Evolutionary conservation across 2,888 invertebrate genomes (phyloP).

Genomic region (Synanthedon myopaeformis): DNA sequence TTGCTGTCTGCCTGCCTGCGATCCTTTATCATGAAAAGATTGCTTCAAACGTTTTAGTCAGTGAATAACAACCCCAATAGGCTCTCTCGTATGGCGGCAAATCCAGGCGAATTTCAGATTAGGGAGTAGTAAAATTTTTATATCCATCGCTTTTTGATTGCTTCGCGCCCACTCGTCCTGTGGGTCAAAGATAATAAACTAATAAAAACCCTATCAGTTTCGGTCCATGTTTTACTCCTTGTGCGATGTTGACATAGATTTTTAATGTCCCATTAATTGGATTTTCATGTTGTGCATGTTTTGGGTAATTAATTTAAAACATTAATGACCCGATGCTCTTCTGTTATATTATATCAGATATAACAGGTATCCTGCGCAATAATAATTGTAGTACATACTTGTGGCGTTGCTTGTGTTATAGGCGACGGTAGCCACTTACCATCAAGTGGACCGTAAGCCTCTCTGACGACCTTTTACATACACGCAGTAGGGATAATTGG

Average conservation of each 20-base stretch:
- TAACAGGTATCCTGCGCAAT: too few relatives aligned
- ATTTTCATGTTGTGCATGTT: slow-evolving; percentile 30
- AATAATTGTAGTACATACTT: too few relatives aligned
- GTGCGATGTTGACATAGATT: slow-evolving; percentile 13
- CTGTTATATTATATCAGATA: too few relatives aligned
- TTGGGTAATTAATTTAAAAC: neutral
- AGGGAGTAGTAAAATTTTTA: slow-evolving; percentile 50
- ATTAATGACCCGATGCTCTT: too few relatives aligned
- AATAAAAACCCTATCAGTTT: slow-evolving; percentile 10
- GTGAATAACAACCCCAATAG: slow-evolving; percentile 22
- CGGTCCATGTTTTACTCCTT: slow-evolving; percentile 1
- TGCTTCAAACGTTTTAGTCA: neutral
- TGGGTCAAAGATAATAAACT: slow-evolving; percentile 12
- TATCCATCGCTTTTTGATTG: slow-evolving; percentile 32
- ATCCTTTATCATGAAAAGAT: too few relatives aligned
- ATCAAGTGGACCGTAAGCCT: too few relatives aligned
- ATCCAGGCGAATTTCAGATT: slow-evolving; percentile 61
- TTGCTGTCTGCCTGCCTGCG: too few relatives aligned
- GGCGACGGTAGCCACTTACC: too few relatives aligned
- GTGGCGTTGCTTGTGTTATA: too few relatives aligned
- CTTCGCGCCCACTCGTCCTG: slow-evolving; percentile 11
- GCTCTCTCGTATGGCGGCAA: slow-evolving; percentile 28
- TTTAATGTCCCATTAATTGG: slow-evolving; percentile 48
- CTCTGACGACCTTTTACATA: too few relatives aligned
- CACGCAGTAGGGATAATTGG: too few relatives aligned